Evolutionary conservation across 2,888 invertebrate genomes (phyloP).

Genomic region (Scaeva pyrastri): DNA sequence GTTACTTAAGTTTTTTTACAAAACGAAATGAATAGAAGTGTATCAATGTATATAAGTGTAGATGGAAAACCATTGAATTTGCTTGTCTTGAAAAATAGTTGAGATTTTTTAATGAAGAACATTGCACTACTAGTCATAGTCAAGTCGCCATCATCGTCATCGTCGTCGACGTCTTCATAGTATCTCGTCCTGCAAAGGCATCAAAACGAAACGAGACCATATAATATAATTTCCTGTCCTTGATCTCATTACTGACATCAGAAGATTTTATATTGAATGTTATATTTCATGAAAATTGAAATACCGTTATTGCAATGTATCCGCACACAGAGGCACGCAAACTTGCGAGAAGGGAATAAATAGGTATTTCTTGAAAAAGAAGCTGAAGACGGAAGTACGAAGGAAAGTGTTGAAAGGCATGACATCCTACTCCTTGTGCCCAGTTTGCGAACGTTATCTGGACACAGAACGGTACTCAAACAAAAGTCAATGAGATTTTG

Average conservation of each 20-base stretch:
- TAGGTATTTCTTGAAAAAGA: neutral
- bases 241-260: constrained; percentile 51
- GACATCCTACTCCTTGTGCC: too few species aligned
- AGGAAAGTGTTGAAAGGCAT: neutral
- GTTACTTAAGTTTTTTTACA: neutral
- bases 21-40: neutral
- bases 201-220: neutral
- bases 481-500: too few species aligned
- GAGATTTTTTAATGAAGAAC: constrained; percentile 13
- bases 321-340: neutral
- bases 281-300: neutral
- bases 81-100: constrained; percentile 24
- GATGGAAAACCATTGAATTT: constrained; percentile 42
- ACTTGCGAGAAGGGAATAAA: too few species aligned
- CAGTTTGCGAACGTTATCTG: too few species aligned
- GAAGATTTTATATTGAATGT: constrained; percentile 1
- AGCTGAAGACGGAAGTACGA: neutral
- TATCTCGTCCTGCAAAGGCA: neutral
- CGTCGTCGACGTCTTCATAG: too few species aligned
- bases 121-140: neutral
- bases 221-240: constrained; percentile 65
- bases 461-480: too few species aligned
- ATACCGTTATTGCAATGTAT: constrained; percentile 20
- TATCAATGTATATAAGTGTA: neutral
- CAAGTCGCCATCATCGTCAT: too few species aligned